Evolutionary conservation across 2,888 invertebrate genomes (phyloP), one percentile per base, ranked within the genome.

Genomic region (Coelogynopora nodosa): DNA sequence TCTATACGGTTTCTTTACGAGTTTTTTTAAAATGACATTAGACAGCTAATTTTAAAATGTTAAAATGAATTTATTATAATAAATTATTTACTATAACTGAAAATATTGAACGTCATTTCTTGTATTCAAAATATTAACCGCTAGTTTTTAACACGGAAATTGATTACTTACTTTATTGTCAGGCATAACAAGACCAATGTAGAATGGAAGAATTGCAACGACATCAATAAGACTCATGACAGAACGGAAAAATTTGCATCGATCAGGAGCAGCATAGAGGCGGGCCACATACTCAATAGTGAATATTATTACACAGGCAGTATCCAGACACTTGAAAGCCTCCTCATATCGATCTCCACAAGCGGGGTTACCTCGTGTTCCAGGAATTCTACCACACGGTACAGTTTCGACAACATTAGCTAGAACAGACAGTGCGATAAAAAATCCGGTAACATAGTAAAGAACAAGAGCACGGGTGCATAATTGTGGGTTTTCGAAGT

Each of bases 151-250:
- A n/a, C n/a, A n/a, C n/a, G n/a, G n/a, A n/a, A n/a, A n/a, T n/a
- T n/a, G n/a, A n/a, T n/a, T n/a, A n/a, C 67, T 10, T 26, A 85
- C 97, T 97, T 92, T 97, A 93, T 98, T 98, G 93, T 98, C 97
- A 88, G 96, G 97, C 67, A 98, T 96, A 89, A 97, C 96, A 90
- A 99, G 94, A 80, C 98, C 98, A 91, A 99, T 98, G 93, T 99
- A 99, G 93, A 99, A 99, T 87, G 99, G 99, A 92, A 99, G 93
- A 90, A 99, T 99, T 90, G 99, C 99, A 88, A 99, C 98, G 89
- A 99, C 98, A 93, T 99, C 99, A 90, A 99, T 99, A 91, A 99
- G 95, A 90, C 97, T 97, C 99, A 99, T 99, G 88, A 99, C 98
- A 89, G 96, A 96, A 88, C 98, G 94, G 90, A 97, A 96, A 92